Conservation (phyloP, 2,888 invertebrate species). For the Ethmia dodecea region DNA sequence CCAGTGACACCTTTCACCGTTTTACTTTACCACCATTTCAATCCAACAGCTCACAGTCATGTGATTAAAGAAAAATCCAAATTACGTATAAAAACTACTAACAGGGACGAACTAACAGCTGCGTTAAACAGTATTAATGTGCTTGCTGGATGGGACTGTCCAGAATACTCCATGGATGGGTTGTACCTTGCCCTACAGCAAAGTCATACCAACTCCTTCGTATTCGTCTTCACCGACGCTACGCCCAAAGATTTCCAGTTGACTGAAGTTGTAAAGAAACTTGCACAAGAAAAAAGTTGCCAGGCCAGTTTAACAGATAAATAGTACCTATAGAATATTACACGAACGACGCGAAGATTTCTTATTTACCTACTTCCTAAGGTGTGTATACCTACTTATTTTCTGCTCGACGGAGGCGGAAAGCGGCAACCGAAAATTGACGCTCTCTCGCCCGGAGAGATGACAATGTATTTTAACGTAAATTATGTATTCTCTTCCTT, state of each 20-base stretch:
- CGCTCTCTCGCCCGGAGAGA: no score
- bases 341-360: no score
- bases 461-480: no score
- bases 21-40: neutral
- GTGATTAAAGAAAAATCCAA: neutral
- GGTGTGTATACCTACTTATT: no score
- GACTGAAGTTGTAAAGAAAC: neutral
- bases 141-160: neutral
- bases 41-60: neutral
- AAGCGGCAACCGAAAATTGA: no score
- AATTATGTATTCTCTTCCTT: no score
- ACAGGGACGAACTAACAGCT: neutral
- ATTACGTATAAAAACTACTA: neutral
- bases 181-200: neutral
- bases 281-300: neutral
- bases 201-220: neutral
- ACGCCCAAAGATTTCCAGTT: neutral
- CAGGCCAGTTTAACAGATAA: neutral
- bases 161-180: neutral
- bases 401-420: no score
- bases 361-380: no score
- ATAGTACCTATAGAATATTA: no score
- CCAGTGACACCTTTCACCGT: no score
- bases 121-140: neutral
- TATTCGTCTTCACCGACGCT: neutral